Conservation (phyloP, 1,140 invertebrate species). For the Daktulosphaira vitifoliae region DNA sequence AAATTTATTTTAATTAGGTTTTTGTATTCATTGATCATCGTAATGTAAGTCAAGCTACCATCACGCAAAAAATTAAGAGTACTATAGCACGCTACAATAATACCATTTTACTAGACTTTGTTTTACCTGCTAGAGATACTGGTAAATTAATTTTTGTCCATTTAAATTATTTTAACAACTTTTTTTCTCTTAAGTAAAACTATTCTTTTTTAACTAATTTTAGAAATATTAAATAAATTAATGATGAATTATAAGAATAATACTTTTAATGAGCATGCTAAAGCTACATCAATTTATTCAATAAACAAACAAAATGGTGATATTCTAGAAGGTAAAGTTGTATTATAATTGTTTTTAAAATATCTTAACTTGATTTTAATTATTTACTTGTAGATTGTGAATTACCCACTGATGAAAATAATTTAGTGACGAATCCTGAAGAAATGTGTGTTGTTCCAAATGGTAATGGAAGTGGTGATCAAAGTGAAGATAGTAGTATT, state of each 20-base stretch:
- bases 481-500: conserved; percentile 68
- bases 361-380: neutral
- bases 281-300: neutral
- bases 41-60: neutral
- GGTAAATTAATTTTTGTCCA: neutral
- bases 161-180: too few species aligned
- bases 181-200: neutral
- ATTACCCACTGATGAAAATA: neutral
- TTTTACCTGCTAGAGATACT: conserved; percentile 13
- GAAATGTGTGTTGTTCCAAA: neutral
- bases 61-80: conserved; percentile 12
- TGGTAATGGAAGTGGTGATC: conserved; percentile 42
- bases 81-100: conserved; percentile 5
- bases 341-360: neutral
- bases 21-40: conserved; percentile 25
- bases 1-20: neutral
- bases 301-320: conserved; percentile 2
- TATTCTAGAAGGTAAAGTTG: neutral
- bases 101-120: conserved; percentile 19
- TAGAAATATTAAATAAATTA: conserved; percentile 17
- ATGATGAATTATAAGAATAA: neutral
- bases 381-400: neutral
- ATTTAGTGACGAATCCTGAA: neutral
- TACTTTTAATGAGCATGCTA: neutral
- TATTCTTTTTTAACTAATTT: neutral